phyloP scores from a whole-genome alignment of 2,797 vertebrate species.

The Centropyge bicolor region DNA sequence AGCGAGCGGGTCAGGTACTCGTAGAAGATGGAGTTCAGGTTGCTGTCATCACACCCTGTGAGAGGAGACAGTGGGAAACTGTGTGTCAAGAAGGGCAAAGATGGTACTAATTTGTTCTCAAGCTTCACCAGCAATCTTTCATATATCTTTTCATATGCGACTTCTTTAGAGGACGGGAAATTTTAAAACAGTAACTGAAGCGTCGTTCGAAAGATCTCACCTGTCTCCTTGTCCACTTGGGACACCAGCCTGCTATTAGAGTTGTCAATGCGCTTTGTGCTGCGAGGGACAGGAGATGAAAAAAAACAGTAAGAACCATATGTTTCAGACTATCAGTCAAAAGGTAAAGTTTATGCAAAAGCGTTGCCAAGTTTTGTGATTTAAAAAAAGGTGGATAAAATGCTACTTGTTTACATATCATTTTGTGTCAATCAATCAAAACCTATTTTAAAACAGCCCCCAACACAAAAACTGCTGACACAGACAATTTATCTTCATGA shows the following conservation, averaged over 20 bases:
- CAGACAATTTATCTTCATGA: background rate
- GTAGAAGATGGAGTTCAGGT: slow-evolving; percentile 98
- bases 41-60: slow-evolving; percentile 94
- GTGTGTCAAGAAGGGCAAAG: background rate
- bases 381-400: background rate
- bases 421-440: background rate
- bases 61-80: background rate
- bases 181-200: background rate
- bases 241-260: slow-evolving; percentile 95
- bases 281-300: slow-evolving; percentile 72
- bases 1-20: slow-evolving; percentile 96
- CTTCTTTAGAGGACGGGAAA: background rate
- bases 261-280: slow-evolving; percentile 94
- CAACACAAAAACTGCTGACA: background rate
- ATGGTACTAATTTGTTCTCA: background rate
- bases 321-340: background rate
- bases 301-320: background rate
- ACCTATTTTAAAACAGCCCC: background rate
- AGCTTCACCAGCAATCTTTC: background rate
- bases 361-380: background rate
- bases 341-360: background rate
- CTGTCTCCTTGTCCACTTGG: slow-evolving; percentile 95
- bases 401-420: background rate
- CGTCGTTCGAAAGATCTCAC: slow-evolving; percentile 73
- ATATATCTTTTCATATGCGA: background rate